Conservation (phyloP, 2,113 vertebrate genomes). For the Australoheros scitulus region DNA sequence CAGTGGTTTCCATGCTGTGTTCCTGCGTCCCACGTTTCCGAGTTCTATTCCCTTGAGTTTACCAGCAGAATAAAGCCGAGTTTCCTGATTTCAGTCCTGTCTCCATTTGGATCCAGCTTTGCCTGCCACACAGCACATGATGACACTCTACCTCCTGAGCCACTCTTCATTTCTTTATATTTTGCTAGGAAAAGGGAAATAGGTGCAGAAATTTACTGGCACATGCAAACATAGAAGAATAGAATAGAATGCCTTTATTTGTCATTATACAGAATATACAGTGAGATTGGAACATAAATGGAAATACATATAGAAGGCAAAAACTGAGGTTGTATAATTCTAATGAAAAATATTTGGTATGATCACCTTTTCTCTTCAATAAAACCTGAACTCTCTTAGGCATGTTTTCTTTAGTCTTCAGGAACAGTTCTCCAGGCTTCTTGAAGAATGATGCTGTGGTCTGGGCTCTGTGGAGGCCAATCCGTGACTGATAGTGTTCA, state of each 20-base stretch:
- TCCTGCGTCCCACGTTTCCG: too few relatives aligned
- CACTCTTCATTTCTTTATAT: neutral
- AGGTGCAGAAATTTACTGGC: neutral
- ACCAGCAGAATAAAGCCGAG: too few relatives aligned
- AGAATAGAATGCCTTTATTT: too few relatives aligned
- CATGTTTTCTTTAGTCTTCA: neutral
- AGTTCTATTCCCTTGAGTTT: too few relatives aligned
- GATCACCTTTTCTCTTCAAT: neutral
- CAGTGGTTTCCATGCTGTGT: too few relatives aligned
- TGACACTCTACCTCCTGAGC: too few relatives aligned
- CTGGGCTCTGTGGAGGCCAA: neutral
- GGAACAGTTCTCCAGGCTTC: neutral
- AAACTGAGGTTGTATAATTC: neutral
- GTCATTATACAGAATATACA: too few relatives aligned
- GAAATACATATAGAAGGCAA: neutral
- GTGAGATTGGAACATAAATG: too few relatives aligned
- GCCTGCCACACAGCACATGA: too few relatives aligned
- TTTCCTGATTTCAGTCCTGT: too few relatives aligned
- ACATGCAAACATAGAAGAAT: neutral
- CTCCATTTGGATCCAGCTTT: too few relatives aligned
- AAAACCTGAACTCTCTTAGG: rapidly evolving
- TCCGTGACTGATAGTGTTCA: neutral
- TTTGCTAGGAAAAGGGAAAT: neutral
- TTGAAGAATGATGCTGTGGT: neutral
- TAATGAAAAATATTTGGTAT: neutral